These are phyloP conservation scores for Notothenia coriiceps DNA, from an alignment of 2,113 vertebrate genomes.

Conservation along the genomic window DNA sequence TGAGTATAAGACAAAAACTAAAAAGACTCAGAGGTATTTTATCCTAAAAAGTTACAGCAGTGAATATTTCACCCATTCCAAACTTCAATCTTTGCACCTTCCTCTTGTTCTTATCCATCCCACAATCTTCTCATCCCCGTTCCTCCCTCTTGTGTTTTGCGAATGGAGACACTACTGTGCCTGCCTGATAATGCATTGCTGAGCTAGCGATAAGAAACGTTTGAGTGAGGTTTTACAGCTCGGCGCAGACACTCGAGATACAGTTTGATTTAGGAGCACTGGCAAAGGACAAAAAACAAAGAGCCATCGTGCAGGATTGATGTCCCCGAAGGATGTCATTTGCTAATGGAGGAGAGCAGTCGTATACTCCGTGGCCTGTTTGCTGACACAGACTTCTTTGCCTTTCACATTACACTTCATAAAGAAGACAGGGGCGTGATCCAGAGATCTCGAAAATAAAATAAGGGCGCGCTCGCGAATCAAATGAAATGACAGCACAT, in stretches of 20 bases:
- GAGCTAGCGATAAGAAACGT: slow-evolving; percentile 12
- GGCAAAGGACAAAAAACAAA: slow-evolving; percentile 48
- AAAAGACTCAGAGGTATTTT: too few relatives aligned
- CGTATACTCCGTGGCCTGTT: background rate
- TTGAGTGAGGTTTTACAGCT: slow-evolving; percentile 50
- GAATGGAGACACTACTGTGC: slow-evolving; percentile 23
- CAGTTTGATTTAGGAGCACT: slow-evolving; percentile 48
- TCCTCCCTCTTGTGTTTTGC: background rate
- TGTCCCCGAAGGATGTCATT: slow-evolving; percentile 41
- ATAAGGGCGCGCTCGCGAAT: background rate
- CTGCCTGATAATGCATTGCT: slow-evolving; percentile 35
- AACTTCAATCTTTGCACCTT: background rate
- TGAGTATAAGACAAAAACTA: background rate
- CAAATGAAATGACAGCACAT: slow-evolving; percentile 19
- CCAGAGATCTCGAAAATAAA: background rate
- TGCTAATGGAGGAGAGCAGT: slow-evolving; percentile 45
- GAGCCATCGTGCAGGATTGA: slow-evolving; percentile 38
- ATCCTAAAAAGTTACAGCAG: background rate
- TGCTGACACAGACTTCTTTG: slow-evolving; percentile 32
- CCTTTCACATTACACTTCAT: background rate
- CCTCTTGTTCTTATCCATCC: background rate
- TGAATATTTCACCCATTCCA: background rate
- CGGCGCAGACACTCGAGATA: slow-evolving; percentile 19
- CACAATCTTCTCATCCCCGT: background rate
- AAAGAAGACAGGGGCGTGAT: slow-evolving; percentile 12